Conservation (phyloP, 2,113 vertebrate genomes). For the Thamnaconus septentrionalis region DNA sequence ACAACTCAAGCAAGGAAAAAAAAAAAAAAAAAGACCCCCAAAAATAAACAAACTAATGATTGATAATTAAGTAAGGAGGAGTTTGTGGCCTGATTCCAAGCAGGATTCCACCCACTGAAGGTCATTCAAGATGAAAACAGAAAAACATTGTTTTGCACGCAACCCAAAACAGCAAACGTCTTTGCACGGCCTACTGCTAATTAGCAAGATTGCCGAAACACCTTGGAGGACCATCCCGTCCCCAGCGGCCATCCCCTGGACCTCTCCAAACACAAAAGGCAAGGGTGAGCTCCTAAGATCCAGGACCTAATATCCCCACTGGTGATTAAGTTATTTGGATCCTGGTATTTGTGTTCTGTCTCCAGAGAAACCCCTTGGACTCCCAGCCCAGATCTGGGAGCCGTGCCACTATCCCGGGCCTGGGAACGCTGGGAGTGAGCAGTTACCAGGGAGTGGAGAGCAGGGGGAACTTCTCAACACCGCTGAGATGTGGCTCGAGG, state of each 20-base stretch:
- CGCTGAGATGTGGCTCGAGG: conserved; percentile 15
- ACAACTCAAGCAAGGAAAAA: not conserved
- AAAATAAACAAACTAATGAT: conserved; percentile 11
- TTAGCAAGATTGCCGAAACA: conserved; percentile 29
- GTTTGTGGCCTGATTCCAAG: not conserved
- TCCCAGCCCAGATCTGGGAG: conserved; percentile 69
- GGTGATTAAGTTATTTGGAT: conserved; percentile 73
- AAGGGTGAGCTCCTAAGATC: conserved; percentile 28
- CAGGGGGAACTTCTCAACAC: conserved; percentile 21
- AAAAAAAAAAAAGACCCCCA: not conserved
- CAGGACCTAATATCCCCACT: conserved; percentile 51
- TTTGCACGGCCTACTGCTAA: conserved; percentile 21
- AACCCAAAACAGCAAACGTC: conserved; percentile 17
- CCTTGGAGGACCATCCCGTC: conserved; percentile 27
- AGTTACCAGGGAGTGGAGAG: conserved; percentile 60
- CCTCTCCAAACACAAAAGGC: conserved; percentile 33
- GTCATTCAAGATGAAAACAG: conserved; percentile 5
- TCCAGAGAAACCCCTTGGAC: conserved; percentile 74
- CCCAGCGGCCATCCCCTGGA: conserved; percentile 9
- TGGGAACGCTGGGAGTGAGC: conserved; percentile 67
- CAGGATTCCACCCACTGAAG: conserved; percentile 9
- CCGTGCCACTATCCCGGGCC: conserved; percentile 67
- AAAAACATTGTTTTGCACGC: conserved; percentile 21
- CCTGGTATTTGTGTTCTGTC: conserved; percentile 70
- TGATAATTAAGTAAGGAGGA: not conserved